Evolutionary conservation across 2,888 invertebrate species (phyloP).

Genomic region (Tolmerus cingulatus): DNA sequence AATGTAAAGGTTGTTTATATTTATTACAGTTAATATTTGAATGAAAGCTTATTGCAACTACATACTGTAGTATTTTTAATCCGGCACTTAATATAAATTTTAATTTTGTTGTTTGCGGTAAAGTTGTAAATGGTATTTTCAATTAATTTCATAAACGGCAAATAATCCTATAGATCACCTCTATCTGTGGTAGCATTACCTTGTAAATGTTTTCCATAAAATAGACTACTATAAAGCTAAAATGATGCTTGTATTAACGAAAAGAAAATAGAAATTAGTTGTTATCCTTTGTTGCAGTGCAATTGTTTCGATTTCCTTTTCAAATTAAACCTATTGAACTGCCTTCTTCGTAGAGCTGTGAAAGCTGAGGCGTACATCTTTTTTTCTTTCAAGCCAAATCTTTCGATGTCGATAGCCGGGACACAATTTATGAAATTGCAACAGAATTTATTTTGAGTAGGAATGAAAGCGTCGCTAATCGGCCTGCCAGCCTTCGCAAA

Average conservation of each 20-base stretch:
- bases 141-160: neutral
- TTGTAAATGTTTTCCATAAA: neutral
- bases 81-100: neutral
- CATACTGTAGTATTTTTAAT: neutral
- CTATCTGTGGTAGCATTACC: neutral
- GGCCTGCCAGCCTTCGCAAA: neutral
- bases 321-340: neutral
- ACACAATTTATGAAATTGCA: neutral
- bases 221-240: neutral
- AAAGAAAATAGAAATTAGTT: neutral
- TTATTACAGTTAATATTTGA: neutral
- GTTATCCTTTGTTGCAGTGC: neutral
- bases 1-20: neutral
- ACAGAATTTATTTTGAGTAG: neutral
- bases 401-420: neutral
- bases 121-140: neutral
- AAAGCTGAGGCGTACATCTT: neutral
- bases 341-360: neutral
- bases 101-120: neutral
- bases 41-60: neutral
- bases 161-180: neutral
- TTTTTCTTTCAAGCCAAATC: neutral
- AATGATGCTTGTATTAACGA: neutral
- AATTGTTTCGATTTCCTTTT: neutral
- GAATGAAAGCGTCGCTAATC: neutral